A percentile compares a stretch with the other conserved stretches of the same genome.
Evolutionary conservation across 2,113 vertebrate genomes (phyloP).

Genomic region (Prinia subflava): DNA sequence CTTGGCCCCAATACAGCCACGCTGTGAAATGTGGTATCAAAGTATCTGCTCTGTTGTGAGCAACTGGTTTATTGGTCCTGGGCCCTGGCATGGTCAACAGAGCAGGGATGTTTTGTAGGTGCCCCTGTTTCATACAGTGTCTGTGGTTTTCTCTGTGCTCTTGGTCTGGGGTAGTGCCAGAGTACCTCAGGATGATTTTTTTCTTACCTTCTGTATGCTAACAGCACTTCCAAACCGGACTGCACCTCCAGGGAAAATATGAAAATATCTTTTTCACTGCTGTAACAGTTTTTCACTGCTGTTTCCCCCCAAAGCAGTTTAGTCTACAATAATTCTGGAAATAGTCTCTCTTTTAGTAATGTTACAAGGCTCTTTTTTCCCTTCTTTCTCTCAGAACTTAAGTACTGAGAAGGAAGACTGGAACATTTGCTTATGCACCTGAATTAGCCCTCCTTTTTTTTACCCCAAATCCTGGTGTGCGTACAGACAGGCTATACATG

Average conservation of each 20-base stretch:
- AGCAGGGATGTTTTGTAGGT: background rate
- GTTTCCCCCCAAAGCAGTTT: background rate
- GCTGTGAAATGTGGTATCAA: background rate
- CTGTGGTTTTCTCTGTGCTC: background rate
- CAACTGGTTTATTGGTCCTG: background rate
- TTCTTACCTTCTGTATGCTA: background rate
- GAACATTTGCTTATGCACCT: background rate
- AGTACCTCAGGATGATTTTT: background rate
- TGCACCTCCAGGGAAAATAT: background rate
- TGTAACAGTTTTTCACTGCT: background rate
- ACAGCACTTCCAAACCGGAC: background rate
- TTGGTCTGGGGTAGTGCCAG: background rate
- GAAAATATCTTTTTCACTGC: background rate
- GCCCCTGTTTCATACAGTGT: rapidly evolving
- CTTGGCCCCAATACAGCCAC: background rate
- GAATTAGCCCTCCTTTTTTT: background rate
- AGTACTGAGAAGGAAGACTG: background rate
- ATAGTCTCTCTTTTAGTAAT: background rate
- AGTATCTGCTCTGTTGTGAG: background rate
- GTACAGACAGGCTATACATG: background rate
- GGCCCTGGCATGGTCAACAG: background rate
- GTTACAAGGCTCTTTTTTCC: background rate
- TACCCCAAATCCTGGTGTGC: rapidly evolving
- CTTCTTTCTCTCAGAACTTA: background rate
- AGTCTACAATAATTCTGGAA: background rate